These are phyloP conservation scores for Molossus alvarezi DNA, from an alignment of 2,797 vertebrate species.

Conservation along the genomic window DNA sequence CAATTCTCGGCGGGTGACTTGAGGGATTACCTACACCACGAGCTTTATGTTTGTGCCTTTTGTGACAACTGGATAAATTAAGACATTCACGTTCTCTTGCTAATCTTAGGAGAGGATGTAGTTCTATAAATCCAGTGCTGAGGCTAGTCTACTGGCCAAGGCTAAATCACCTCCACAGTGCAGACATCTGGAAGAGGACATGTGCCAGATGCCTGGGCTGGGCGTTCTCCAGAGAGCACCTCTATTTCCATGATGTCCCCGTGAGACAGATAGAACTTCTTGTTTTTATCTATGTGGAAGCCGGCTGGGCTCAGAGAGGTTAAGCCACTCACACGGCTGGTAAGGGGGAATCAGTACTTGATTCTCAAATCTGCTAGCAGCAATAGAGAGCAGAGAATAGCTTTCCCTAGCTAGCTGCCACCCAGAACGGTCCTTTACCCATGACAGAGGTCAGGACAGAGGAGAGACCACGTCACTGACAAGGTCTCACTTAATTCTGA, in stretches of 20 bases:
- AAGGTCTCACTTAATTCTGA: not conserved
- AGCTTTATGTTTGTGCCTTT: not conserved
- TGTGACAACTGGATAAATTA: not conserved
- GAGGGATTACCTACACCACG: not conserved
- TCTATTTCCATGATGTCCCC: not conserved
- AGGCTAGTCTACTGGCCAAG: not conserved
- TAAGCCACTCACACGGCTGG: not conserved
- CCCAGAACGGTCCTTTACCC: not conserved
- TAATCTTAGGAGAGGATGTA: not conserved
- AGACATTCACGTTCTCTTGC: not conserved
- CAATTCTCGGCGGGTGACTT: not conserved
- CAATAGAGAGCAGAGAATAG: not conserved
- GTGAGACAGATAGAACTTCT: not conserved
- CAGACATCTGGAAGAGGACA: not conserved
- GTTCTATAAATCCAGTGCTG: not conserved
- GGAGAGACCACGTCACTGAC: not conserved
- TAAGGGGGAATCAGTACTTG: not conserved
- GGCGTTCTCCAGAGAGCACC: not conserved
- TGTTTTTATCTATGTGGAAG: not conserved
- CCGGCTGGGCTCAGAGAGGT: not conserved
- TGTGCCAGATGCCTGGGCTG: not conserved
- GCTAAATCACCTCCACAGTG: not conserved
- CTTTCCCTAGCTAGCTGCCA: not conserved
- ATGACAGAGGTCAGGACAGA: not conserved
- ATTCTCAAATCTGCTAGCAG: conserved; percentile 51